Base-by-base conservation (phyloP, 2,113 vertebrate genomes). In the Microtus ochrogaster region DNA sequence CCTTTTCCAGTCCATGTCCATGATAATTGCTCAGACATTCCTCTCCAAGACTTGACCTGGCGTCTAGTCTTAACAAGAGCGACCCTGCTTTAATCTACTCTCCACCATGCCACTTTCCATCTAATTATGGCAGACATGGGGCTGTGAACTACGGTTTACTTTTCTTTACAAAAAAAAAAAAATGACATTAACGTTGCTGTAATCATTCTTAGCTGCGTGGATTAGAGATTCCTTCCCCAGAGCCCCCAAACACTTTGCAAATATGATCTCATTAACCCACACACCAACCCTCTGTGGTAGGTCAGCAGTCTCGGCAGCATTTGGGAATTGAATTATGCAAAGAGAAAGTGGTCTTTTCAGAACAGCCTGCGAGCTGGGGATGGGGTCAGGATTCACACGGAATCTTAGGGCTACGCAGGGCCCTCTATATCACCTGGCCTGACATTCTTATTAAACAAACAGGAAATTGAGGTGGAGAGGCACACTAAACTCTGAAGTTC, bases 261-360 rank as follows among this genome's bases (percentile, higher is more conserved):
- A 97, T 97, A 92, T 94, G 94, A 97, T 96, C 96, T 97, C 96
- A 96, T 98, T 97, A 97, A 97, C 97, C 96, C 92, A 92, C 63
- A 72, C 10, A 26, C 94, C 96, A 95, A 79, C 94, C 78, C 83
- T 85, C 89, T 87, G 77, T 73, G 92, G 94, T 92, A 96, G 97
- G 97, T 98, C 96, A 96, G 70, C 73, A 0, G 0, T 89, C 84
- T 93, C 91, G 92, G 63, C 5, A 7, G 89, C 91, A 89, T 94
- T 95, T 0, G 0, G 65, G 82, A 95, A 96, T 96, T 96, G 93
- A 96, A 97, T 97, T 97, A 97, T 87, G 78, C 84, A 94, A 94
- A 92, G 81, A 92, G 86, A 94, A 97, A 95, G 97, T 95, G 73
- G 94, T 82, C 88, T 94, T 94, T 94, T 93, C 82, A 84, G 89